These are phyloP conservation scores for Scaptomyza cyrtandrae DNA, from an alignment of 2,888 invertebrate species.

Conservation along the genomic window DNA sequence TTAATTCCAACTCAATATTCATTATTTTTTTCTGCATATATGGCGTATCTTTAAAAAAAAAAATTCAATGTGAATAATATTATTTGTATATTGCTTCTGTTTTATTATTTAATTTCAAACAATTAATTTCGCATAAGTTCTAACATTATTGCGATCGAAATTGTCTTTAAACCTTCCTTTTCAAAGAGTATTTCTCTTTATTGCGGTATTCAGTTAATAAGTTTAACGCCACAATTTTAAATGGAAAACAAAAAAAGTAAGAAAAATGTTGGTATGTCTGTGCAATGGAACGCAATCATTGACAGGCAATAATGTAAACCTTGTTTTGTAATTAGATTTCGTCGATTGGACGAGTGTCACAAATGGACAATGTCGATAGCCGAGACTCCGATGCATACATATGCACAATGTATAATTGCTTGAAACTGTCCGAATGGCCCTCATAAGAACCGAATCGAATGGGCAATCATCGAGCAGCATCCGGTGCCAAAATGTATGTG, in stretches of 20 bases:
- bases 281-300: conserved; percentile 48
- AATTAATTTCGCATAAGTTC: too few relatives aligned
- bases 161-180: too few relatives aligned
- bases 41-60: too few relatives aligned
- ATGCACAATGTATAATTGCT: conserved; percentile 62
- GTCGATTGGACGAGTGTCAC: conserved; percentile 17
- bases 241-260: not conserved
- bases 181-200: too few relatives aligned
- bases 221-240: not conserved
- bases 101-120: too few relatives aligned
- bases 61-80: too few relatives aligned
- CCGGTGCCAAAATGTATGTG: conserved; percentile 17
- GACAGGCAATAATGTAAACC: conserved; percentile 51
- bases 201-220: not conserved
- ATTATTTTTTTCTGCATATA: too few relatives aligned
- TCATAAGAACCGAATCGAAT: conserved; percentile 37
- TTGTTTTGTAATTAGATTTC: conserved; percentile 53
- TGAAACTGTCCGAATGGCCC: conserved; percentile 68
- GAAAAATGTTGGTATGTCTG: not conserved
- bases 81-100: too few relatives aligned
- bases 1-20: too few relatives aligned
- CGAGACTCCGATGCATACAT: conserved; percentile 9
- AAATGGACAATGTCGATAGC: conserved; percentile 16
- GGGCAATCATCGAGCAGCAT: conserved; percentile 35
- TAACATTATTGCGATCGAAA: too few relatives aligned